phyloP scores from a whole-genome alignment of 2,797 vertebrate genomes.

The Psittacula echo region DNA sequence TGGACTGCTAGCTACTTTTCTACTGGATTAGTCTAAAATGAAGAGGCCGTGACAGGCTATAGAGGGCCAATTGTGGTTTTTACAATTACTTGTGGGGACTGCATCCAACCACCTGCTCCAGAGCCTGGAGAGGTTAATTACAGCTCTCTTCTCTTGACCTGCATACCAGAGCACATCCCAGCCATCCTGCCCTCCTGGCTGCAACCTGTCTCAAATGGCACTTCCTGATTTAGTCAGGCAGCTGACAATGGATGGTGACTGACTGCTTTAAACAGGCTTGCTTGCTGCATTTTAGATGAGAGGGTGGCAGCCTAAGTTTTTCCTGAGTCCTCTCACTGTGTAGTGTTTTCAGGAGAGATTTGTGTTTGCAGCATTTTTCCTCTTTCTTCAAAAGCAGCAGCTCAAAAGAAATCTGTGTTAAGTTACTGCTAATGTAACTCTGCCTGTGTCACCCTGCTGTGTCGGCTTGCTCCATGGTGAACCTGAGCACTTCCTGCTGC shows the following conservation, averaged over 20 bases:
- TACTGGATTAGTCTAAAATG: not conserved
- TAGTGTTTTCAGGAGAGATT: not conserved
- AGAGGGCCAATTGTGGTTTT: slow-evolving; percentile 17
- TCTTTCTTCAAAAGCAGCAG: not conserved
- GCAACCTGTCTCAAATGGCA: not conserved
- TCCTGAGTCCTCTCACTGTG: not conserved
- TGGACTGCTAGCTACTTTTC: not conserved
- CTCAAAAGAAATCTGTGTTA: not conserved
- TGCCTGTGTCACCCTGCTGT: not conserved
- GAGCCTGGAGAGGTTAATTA: slow-evolving; percentile 18
- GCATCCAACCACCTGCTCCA: slow-evolving; percentile 26
- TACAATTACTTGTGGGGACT: not conserved
- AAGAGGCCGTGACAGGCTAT: not conserved
- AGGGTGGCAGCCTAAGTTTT: not conserved
- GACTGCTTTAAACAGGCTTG: not conserved
- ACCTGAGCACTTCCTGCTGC: too few relatives aligned
- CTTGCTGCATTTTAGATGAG: not conserved
- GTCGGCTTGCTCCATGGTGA: not conserved
- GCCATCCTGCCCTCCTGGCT: not conserved
- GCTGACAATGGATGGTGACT: not conserved
- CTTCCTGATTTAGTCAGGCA: not conserved
- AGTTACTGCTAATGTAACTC: not conserved
- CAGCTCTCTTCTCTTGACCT: slow-evolving; percentile 10
- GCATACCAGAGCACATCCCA: not conserved
- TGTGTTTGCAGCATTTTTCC: not conserved